Conservation (phyloP, 2,797 vertebrate species). For the Ispidina picta region DNA sequence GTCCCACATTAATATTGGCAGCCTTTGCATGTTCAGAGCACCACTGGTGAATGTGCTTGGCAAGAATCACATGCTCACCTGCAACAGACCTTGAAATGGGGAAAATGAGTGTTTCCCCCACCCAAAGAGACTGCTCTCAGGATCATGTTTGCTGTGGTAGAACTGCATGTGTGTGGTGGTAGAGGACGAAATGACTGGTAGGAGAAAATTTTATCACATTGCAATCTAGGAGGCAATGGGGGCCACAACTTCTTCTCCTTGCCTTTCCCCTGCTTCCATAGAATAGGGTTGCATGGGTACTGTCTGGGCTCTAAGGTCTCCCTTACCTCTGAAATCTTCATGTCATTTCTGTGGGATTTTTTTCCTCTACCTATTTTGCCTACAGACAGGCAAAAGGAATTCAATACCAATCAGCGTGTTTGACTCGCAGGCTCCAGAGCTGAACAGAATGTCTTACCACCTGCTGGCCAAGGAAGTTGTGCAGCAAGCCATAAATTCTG, state of each 20-base stretch:
- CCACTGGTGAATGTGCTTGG: rapidly evolving
- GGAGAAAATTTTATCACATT: background rate
- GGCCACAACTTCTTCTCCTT: background rate
- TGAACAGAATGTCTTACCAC: slow-evolving; percentile 62
- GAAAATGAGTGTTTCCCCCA: background rate
- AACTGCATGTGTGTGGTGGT: rapidly evolving
- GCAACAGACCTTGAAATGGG: background rate
- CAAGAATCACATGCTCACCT: background rate
- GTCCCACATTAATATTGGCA: background rate
- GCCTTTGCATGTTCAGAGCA: background rate
- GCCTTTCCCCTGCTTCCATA: background rate
- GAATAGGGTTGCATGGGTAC: background rate
- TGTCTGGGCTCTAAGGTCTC: background rate
- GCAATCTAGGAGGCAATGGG: background rate
- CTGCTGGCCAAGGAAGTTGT: slow-evolving; percentile 51
- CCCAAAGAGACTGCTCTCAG: rapidly evolving
- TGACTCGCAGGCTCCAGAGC: background rate
- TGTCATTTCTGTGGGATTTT: background rate
- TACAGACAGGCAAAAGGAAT: background rate
- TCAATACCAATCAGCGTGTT: background rate
- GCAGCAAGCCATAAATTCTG: slow-evolving; percentile 21
- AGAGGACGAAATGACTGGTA: background rate
- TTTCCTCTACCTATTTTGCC: background rate
- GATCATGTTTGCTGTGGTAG: background rate
- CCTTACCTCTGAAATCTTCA: background rate